Evolutionary conservation across 2,888 invertebrate species (phyloP).

Genomic region (Steinernema hermaphroditum): DNA sequence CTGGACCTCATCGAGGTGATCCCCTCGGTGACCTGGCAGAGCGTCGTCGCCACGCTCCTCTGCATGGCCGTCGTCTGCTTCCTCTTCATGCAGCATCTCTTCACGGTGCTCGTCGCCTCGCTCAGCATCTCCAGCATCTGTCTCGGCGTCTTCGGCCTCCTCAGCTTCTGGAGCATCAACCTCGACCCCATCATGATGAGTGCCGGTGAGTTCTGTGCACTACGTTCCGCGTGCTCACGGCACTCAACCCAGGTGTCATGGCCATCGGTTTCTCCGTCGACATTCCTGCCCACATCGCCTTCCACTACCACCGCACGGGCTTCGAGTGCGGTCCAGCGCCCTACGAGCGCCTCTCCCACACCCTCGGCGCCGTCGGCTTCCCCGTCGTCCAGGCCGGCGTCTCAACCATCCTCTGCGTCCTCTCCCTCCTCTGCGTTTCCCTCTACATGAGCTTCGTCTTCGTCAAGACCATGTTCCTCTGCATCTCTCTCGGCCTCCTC

Average conservation of each 20-base stretch:
- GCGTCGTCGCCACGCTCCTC: constrained; percentile 51
- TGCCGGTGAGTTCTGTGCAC: no score
- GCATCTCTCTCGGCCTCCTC: constrained; percentile 48
- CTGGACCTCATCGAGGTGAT: constrained; percentile 51
- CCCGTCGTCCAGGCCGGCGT: constrained; percentile 56
- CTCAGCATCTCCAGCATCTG: constrained; percentile 43
- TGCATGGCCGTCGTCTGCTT: constrained; percentile 60
- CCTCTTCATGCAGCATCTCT: constrained; percentile 55
- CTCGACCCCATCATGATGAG: constrained; percentile 62
- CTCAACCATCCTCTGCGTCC: constrained; percentile 51
- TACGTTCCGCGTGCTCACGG: no score
- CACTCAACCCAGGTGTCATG: no score
- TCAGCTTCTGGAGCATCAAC: constrained; percentile 52
- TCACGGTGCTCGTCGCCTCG: constrained; percentile 53
- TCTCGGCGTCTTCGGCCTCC: constrained; percentile 54
- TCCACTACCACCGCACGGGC: constrained; percentile 56
- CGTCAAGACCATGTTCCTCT: constrained; percentile 44
- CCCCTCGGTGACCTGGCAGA: constrained; percentile 50
- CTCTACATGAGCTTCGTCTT: constrained; percentile 51
- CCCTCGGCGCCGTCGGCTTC: constrained; percentile 48
- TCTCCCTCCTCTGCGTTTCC: constrained; percentile 47
- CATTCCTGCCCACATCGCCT: constrained; percentile 60
- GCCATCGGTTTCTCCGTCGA: constrained; percentile 63
- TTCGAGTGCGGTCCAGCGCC: background rate
- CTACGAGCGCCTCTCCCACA: constrained; percentile 32